phyloP scores from a whole-genome alignment of 1,140 invertebrate genomes.

The Caenorhabditis inopinata region DNA sequence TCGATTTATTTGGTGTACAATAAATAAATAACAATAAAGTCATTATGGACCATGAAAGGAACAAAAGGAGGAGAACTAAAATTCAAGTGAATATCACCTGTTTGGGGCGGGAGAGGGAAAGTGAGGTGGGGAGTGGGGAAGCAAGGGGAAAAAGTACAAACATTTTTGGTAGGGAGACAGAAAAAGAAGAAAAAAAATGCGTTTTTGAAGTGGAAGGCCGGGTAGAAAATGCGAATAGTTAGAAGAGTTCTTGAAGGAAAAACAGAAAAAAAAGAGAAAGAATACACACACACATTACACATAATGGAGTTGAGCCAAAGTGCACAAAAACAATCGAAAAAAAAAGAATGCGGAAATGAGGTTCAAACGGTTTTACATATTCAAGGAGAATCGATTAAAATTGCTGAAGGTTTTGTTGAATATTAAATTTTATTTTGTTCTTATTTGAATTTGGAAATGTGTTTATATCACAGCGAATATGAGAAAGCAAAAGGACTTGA shows the following conservation, averaged over 20 bases:
- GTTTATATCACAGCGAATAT: conserved; percentile 19
- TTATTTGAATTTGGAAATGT: not conserved
- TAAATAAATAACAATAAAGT: no score
- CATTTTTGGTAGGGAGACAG: not conserved
- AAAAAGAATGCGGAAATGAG: no score
- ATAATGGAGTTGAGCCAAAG: not conserved
- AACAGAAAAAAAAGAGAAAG: not conserved
- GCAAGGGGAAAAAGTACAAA: not conserved
- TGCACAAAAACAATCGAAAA: not conserved
- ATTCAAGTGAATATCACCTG: no score
- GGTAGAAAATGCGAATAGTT: not conserved
- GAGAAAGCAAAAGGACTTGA: no score
- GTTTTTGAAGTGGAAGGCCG: not conserved
- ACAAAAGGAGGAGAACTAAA: no score
- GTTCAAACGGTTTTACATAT: no score
- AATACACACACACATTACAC: not conserved
- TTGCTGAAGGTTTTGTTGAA: not conserved
- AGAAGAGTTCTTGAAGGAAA: no score
- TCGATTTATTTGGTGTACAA: no score
- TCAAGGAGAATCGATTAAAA: no score
- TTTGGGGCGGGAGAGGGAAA: no score
- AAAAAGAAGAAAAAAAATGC: not conserved
- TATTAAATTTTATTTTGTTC: not conserved
- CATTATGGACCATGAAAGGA: no score
- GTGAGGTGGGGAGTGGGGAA: no score